Percentiles rank a stretch among this genome's conserved stretches.
Conservation (phyloP, 2,113 vertebrate genomes). For the Piaya cayana region DNA sequence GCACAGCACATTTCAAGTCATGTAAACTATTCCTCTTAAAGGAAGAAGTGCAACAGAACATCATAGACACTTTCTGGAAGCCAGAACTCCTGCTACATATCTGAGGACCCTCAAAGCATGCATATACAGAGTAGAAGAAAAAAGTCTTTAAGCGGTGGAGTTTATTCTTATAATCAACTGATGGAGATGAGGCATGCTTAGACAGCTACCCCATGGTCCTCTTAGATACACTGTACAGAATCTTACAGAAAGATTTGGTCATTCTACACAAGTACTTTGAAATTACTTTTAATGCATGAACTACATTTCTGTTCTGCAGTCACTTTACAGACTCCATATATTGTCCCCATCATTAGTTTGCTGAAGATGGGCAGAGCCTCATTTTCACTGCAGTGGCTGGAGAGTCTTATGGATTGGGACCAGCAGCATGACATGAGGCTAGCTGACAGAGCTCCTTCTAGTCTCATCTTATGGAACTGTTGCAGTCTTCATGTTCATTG, state of each 20-base stretch:
- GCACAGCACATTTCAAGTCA: background rate
- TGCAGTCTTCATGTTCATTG: background rate
- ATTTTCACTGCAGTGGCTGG: accelerated
- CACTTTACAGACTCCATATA: background rate
- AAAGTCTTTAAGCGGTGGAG: background rate
- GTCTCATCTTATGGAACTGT: background rate
- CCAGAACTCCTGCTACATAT: background rate
- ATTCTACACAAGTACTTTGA: accelerated
- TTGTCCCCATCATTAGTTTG: background rate
- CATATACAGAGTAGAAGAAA: background rate
- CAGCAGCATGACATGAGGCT: background rate
- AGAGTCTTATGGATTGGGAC: accelerated
- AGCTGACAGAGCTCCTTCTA: background rate
- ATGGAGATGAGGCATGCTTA: background rate
- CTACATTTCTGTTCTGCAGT: background rate
- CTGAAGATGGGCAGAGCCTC: background rate
- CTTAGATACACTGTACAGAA: background rate
- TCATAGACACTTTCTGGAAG: background rate
- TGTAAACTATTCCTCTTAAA: background rate
- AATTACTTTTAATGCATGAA: background rate
- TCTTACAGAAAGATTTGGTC: background rate
- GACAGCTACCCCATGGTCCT: background rate
- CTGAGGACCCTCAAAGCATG: background rate
- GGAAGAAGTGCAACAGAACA: background rate
- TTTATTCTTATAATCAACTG: background rate